phyloP scores from a whole-genome alignment of 2,888 invertebrate species.

The Nymphalis urticae region DNA sequence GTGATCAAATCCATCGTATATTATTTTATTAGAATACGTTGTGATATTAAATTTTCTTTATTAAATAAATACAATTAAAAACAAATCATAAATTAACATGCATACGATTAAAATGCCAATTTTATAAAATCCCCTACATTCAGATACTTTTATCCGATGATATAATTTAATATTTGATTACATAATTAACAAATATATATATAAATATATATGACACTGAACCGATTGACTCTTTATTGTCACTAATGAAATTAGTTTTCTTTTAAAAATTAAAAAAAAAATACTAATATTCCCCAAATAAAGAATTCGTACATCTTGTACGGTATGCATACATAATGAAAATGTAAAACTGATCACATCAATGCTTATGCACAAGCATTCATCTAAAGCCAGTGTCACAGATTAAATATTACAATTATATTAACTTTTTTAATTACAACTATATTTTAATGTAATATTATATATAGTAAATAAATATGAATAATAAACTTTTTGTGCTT shows the following conservation, averaged over 20 bases:
- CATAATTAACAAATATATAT: conserved; percentile 43
- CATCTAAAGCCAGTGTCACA: conserved; percentile 40
- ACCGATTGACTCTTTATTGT: conserved; percentile 50
- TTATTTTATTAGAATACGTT: conserved; percentile 7
- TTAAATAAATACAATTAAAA: not conserved
- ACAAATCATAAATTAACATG: not conserved
- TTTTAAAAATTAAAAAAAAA: conserved; percentile 11
- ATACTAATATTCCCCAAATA: conserved; percentile 13
- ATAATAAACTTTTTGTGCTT: conserved; percentile 16
- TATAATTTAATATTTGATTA: conserved; percentile 8
- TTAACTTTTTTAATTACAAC: conserved; percentile 13
- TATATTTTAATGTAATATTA: not conserved
- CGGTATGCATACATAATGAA: conserved; percentile 32
- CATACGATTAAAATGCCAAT: not conserved
- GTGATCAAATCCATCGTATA: conserved; percentile 33
- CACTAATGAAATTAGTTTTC: conserved; percentile 11
- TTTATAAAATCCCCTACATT: conserved; percentile 1
- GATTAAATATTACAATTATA: conserved; percentile 17
- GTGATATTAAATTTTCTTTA: conserved; percentile 6
- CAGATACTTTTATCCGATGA: not conserved
- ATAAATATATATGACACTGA: conserved; percentile 65
- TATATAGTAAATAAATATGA: not conserved
- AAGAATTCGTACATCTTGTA: conserved; percentile 49
- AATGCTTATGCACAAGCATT: conserved; percentile 53
- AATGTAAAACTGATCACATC: conserved; percentile 38